Percentiles rank a stretch among this genome's conserved stretches.
Conservation (phyloP, 2,888 invertebrate genomes). For the Abscondita cerata region DNA sequence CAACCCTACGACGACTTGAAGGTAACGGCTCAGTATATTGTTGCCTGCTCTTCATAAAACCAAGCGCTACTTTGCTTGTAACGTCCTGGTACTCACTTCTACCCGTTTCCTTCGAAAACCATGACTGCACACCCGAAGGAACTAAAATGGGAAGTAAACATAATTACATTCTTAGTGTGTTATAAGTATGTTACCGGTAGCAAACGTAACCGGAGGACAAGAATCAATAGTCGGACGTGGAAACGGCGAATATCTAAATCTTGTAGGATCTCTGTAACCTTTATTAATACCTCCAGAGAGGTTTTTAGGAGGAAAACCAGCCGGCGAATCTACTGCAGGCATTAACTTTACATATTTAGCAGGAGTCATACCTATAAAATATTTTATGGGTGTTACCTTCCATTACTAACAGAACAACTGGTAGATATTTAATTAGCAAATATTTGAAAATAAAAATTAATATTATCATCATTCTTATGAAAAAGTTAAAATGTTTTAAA, state of each 20-base stretch:
- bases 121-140: constrained; percentile 62
- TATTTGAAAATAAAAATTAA: no score
- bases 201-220: constrained; percentile 52
- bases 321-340: constrained; percentile 67
- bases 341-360: constrained; percentile 64
- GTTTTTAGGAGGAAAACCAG: constrained; percentile 66
- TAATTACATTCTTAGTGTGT: not conserved
- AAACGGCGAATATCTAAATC: constrained; percentile 64
- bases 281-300: constrained; percentile 63
- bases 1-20: constrained; percentile 66
- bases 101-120: constrained; percentile 65
- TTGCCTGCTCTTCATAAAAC: constrained; percentile 67
- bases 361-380: constrained; percentile 63
- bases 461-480: no score
- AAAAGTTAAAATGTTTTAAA: no score
- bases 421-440: no score
- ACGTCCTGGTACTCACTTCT: constrained; percentile 69
- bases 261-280: constrained; percentile 69
- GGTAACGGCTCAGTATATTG: constrained; percentile 69
- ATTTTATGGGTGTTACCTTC: no score
- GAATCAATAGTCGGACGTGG: constrained; percentile 66
- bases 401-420: no score
- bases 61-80: constrained; percentile 66
- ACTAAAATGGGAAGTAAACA: constrained; percentile 45
- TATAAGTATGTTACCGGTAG: constrained; percentile 47